A percentile compares a stretch with the other conserved stretches of the same genome.
phyloP scores from a whole-genome alignment of 2,113 vertebrate species.

The Leptodactylus fuscus region DNA sequence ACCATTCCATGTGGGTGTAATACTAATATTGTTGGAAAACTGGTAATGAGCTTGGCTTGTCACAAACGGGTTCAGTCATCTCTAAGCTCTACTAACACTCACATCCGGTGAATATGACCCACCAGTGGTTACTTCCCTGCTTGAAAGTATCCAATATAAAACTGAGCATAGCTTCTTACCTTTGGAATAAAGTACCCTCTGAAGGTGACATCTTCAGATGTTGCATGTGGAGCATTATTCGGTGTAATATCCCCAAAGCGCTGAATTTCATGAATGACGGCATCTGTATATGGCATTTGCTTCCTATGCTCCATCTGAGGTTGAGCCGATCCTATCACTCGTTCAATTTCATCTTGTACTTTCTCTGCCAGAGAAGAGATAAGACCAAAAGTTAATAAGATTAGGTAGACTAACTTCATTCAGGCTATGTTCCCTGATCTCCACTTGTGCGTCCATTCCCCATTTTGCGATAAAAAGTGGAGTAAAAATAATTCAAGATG shows the following conservation, averaged over 20 bases:
- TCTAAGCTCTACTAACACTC: too few species aligned
- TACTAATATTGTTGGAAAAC: too few species aligned
- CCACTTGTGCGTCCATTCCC: too few species aligned
- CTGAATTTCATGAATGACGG: constrained; percentile 57
- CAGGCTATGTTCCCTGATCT: too few species aligned
- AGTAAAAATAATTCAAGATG: too few species aligned
- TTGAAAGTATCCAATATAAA: background rate
- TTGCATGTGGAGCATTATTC: constrained; percentile 64
- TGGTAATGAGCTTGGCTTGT: too few species aligned
- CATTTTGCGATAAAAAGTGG: too few species aligned
- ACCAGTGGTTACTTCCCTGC: too few species aligned
- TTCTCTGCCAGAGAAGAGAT: constrained; percentile 18
- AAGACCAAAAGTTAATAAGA: background rate
- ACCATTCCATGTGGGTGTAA: too few species aligned
- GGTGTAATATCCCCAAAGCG: constrained; percentile 67
- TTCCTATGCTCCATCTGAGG: constrained; percentile 62
- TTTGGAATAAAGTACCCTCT: constrained; percentile 72
- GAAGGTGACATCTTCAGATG: constrained; percentile 65
- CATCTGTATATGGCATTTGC: constrained; percentile 35
- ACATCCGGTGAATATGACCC: too few species aligned
- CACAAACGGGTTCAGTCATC: too few species aligned
- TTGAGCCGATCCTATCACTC: constrained; percentile 63
- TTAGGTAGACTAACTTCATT: too few species aligned
- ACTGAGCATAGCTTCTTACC: constrained; percentile 59
- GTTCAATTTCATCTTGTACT: constrained; percentile 66